A percentile compares a stretch with the other conserved stretches of the same genome.
Evolutionary conservation across 1,140 invertebrate genomes (phyloP).

Genomic region (Condylostylus longicornis): DNA sequence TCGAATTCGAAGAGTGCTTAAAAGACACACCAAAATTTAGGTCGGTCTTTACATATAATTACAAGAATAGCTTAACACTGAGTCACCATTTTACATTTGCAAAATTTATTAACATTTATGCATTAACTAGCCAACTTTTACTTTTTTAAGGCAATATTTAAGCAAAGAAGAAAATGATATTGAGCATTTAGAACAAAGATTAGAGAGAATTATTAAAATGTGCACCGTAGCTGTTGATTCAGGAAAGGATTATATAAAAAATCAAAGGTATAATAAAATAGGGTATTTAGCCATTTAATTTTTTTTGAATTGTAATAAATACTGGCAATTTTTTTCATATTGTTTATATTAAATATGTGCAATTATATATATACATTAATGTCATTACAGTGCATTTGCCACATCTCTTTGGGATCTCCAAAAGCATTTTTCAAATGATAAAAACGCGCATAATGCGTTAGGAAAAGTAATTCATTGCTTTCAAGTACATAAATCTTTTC

Average conservation of each 20-base stretch:
- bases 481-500: constrained; percentile 35
- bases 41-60: no score
- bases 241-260: constrained; percentile 71
- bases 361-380: constrained; percentile 8
- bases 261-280: constrained; percentile 60
- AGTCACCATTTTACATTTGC: no score
- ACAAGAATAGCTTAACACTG: no score
- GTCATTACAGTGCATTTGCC: constrained; percentile 50
- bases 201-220: constrained; percentile 78
- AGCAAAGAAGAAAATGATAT: constrained; percentile 72
- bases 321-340: constrained; percentile 6
- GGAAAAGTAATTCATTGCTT: constrained; percentile 35
- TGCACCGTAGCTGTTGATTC: constrained; percentile 72
- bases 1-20: no score
- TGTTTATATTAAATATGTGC: constrained; percentile 14
- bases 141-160: constrained; percentile 51
- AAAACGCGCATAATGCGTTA: constrained; percentile 30
- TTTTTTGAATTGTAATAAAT: constrained; percentile 2
- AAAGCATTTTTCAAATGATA: constrained; percentile 58
- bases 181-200: constrained; percentile 68
- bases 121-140: no score
- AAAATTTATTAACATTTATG: no score
- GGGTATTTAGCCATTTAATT: constrained; percentile 6
- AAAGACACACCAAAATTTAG: no score
- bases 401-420: constrained; percentile 73